Percentiles rank a stretch among this genome's conserved stretches.
Conservation (phyloP, 2,113 vertebrate species). For the Rhipidura dahli region DNA sequence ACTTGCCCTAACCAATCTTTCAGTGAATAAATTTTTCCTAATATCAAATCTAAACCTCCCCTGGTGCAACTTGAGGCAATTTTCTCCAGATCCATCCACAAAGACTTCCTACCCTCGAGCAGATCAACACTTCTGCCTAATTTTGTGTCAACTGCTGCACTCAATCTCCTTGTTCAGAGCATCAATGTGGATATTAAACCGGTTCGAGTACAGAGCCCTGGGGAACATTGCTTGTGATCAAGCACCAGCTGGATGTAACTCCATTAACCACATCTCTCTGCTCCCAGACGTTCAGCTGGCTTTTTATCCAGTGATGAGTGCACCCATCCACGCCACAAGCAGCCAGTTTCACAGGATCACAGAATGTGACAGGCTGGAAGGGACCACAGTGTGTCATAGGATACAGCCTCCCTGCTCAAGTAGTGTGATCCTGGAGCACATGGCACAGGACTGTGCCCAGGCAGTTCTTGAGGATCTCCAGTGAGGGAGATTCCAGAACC, state of each 20-base stretch:
- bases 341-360: neutral
- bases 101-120: neutral
- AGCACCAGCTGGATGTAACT: neutral
- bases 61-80: neutral
- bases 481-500: neutral
- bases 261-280: neutral
- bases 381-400: neutral
- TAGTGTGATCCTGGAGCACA: neutral
- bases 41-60: neutral
- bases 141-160: neutral
- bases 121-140: neutral
- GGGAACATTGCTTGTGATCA: neutral
- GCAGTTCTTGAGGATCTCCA: neutral
- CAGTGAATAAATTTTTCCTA: neutral
- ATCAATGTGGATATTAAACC: neutral
- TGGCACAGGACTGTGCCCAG: neutral
- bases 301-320: neutral
- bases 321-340: rapidly evolving
- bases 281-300: neutral
- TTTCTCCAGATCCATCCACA: neutral
- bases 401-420: neutral
- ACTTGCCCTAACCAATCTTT: neutral
- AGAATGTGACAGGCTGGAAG: neutral
- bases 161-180: neutral
- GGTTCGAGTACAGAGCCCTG: rapidly evolving